phyloP scores from a whole-genome alignment of 2,797 vertebrate genomes.

The Arrhamphus sclerolepis region DNA sequence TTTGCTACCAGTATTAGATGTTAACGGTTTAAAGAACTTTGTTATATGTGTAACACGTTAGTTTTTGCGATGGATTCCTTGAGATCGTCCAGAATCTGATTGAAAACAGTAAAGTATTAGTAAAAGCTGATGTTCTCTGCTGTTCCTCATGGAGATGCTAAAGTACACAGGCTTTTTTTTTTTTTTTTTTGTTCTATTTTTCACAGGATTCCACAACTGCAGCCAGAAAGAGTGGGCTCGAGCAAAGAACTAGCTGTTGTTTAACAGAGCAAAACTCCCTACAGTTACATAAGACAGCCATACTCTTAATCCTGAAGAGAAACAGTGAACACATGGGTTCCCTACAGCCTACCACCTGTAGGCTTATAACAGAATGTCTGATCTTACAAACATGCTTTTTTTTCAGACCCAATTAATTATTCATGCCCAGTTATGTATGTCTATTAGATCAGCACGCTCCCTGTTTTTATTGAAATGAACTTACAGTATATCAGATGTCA shows the following conservation, averaged over 20 bases:
- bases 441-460: background rate
- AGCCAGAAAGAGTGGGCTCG: constrained; percentile 21
- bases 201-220: constrained; percentile 14
- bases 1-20: constrained; percentile 4
- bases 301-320: constrained; percentile 10
- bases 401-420: constrained; percentile 7
- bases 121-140: background rate
- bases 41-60: constrained; percentile 9
- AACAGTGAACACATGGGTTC: constrained; percentile 2
- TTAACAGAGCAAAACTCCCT: constrained; percentile 13
- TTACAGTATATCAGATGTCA: no score
- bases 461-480: no score
- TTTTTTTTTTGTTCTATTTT: constrained; percentile 1
- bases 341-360: no score
- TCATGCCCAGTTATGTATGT: constrained; percentile 8
- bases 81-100: constrained; percentile 12
- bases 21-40: constrained; percentile 22
- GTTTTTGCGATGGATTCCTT: constrained; percentile 5
- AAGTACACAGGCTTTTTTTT: constrained; percentile 6
- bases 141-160: background rate
- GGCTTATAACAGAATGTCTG: constrained; percentile 7
- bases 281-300: constrained; percentile 21
- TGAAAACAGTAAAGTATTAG: constrained; percentile 12
- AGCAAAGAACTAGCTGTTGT: constrained; percentile 19
- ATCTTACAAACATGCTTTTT: constrained; percentile 13